Percentiles rank a stretch among this genome's conserved stretches.
These are phyloP conservation scores for Odontamblyopus lacepedii DNA, from an alignment of 2,797 vertebrate genomes.

Conservation along the genomic window DNA sequence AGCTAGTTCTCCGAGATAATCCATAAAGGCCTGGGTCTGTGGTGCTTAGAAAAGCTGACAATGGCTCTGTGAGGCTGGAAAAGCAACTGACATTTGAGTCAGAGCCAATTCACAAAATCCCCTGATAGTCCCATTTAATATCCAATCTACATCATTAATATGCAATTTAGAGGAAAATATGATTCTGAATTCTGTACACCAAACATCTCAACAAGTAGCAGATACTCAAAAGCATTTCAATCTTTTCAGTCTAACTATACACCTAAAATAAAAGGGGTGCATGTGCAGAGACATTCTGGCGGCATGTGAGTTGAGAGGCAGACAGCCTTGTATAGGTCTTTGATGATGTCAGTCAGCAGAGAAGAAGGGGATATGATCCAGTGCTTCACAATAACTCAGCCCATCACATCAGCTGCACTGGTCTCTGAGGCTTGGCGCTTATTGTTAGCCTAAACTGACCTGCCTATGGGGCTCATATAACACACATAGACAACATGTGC, in stretches of 20 bases:
- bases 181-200: slow-evolving; percentile 23
- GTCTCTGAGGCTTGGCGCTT: slow-evolving; percentile 53
- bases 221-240: slow-evolving; percentile 11
- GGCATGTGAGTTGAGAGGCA: slow-evolving; percentile 22
- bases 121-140: slow-evolving; percentile 27
- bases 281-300: slow-evolving; percentile 5
- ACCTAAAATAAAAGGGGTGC: slow-evolving; percentile 17
- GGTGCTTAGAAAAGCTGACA: slow-evolving; percentile 32
- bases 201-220: slow-evolving; percentile 36
- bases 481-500: slow-evolving; percentile 22
- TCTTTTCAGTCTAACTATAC: slow-evolving; percentile 16
- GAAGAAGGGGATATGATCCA: slow-evolving; percentile 34
- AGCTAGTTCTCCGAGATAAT: slow-evolving; percentile 41
- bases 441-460: slow-evolving; percentile 41
- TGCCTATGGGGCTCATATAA: slow-evolving; percentile 53
- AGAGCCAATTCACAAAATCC: slow-evolving; percentile 8
- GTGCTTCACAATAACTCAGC: slow-evolving; percentile 41
- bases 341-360: slow-evolving; percentile 35
- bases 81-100: slow-evolving; percentile 28
- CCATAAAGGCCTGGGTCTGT: slow-evolving; percentile 35
- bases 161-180: slow-evolving; percentile 31
- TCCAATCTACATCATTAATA: slow-evolving; percentile 23
- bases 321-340: slow-evolving; percentile 14
- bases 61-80: slow-evolving; percentile 11
- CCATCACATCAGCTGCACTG: slow-evolving; percentile 46